Evolutionary conservation across 2,113 vertebrate genomes (phyloP).

Genomic region (Campylomormyrus numenius): DNA sequence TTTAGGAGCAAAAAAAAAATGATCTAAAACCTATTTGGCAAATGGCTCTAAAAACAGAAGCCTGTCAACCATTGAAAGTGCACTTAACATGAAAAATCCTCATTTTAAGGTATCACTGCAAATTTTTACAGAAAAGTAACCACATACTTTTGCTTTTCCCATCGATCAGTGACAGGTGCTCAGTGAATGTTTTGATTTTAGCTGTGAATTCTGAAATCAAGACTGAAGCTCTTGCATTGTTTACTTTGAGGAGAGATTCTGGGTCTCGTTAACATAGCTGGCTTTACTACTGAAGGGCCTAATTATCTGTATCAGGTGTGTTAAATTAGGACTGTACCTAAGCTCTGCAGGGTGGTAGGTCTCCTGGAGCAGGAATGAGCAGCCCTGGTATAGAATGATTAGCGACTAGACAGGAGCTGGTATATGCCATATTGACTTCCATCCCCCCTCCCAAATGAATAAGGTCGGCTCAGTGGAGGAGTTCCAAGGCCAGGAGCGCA

Average conservation of each 20-base stretch:
- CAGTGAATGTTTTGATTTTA: background rate
- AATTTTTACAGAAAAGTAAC: background rate
- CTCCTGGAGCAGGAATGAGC: background rate
- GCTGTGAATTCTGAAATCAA: background rate
- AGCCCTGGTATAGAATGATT: background rate
- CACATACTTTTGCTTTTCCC: background rate
- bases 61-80: background rate
- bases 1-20: background rate
- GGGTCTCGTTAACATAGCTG: background rate
- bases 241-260: background rate
- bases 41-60: background rate
- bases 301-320: background rate
- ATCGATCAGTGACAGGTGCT: background rate
- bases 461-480: constrained; percentile 93
- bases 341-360: background rate
- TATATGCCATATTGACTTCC: background rate
- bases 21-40: background rate
- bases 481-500: constrained; percentile 91
- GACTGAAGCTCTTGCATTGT: background rate
- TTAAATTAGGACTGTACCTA: background rate
- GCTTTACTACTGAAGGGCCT: background rate
- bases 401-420: background rate
- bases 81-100: background rate
- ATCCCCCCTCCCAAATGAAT: background rate
- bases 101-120: background rate